A percentile compares a stretch with the other conserved stretches of the same genome.
These are phyloP conservation scores for Phylloscopus trochiloides DNA, from an alignment of 2,113 vertebrate species.

Conservation along the genomic window DNA sequence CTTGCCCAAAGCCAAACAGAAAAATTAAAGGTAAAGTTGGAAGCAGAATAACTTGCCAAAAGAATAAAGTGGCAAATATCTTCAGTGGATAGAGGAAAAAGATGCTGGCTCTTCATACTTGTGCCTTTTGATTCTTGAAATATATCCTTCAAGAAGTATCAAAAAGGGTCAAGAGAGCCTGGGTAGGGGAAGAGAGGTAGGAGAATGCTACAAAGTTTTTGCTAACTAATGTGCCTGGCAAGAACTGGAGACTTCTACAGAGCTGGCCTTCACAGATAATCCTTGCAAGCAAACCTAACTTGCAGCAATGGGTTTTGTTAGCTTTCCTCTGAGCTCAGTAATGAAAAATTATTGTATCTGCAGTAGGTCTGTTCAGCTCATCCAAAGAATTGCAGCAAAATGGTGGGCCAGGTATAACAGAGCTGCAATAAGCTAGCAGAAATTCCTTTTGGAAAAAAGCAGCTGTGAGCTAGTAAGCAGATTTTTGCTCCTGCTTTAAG, in stretches of 20 bases:
- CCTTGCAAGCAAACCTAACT: neutral
- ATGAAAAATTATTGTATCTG: neutral
- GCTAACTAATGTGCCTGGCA: neutral
- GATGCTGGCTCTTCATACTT: neutral
- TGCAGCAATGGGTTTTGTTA: neutral
- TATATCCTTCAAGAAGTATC: neutral
- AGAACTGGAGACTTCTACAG: neutral
- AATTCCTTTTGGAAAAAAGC: neutral
- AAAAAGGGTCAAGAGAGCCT: neutral
- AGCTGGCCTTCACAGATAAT: neutral
- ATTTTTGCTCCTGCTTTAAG: neutral
- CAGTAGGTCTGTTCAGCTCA: neutral
- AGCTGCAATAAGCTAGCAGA: neutral
- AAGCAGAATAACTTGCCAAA: neutral
- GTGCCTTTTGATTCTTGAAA: neutral
- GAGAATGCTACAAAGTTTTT: neutral
- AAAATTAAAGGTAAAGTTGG: neutral
- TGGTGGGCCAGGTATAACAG: neutral
- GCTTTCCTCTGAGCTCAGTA: neutral
- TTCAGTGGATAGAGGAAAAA: neutral
- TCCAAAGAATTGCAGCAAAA: neutral
- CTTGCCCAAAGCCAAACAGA: neutral
- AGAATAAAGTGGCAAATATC: neutral
- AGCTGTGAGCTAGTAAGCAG: rapidly evolving
- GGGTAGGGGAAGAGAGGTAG: neutral